Percentiles rank a stretch among this genome's conserved stretches.
Evolutionary conservation across 2,113 vertebrate genomes (phyloP).

Genomic region (Mesembrinibis cayennensis): DNA sequence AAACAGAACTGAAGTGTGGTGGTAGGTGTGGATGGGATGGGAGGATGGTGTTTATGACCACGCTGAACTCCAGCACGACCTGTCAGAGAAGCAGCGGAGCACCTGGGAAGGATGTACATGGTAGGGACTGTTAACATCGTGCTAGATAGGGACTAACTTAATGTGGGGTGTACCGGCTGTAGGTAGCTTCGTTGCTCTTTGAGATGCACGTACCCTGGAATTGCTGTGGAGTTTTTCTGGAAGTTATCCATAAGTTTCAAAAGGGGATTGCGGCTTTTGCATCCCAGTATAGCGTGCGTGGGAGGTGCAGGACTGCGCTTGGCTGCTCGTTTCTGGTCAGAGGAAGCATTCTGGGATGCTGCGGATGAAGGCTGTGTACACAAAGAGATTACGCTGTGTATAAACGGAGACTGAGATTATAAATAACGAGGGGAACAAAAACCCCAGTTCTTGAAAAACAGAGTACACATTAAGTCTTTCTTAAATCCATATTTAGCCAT

Average conservation of each 20-base stretch:
- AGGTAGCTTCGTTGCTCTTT: not conserved
- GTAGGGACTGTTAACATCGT: rapidly evolving
- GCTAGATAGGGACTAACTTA: not conserved
- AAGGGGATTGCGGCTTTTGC: not conserved
- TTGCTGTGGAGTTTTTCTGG: not conserved
- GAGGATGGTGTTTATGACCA: not conserved
- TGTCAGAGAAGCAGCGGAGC: not conserved
- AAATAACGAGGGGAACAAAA: not conserved
- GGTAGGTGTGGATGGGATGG: not conserved
- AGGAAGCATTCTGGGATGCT: not conserved
- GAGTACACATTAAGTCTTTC: not conserved
- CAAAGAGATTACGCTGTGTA: not conserved
- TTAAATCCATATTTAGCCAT: not conserved
- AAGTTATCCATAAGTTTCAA: rapidly evolving
- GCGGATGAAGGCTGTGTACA: not conserved
- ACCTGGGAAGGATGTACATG: rapidly evolving
- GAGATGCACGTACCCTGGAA: not conserved
- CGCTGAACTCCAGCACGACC: not conserved
- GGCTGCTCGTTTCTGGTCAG: not conserved
- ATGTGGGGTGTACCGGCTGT: not conserved
- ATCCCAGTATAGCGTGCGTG: rapidly evolving
- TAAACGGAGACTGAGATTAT: not conserved
- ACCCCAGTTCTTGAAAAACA: not conserved
- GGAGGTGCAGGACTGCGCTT: rapidly evolving
- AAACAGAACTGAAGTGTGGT: rapidly evolving